These are phyloP conservation scores for Nomada hirtipes DNA, from an alignment of 2,888 invertebrate species.

Conservation along the genomic window DNA sequence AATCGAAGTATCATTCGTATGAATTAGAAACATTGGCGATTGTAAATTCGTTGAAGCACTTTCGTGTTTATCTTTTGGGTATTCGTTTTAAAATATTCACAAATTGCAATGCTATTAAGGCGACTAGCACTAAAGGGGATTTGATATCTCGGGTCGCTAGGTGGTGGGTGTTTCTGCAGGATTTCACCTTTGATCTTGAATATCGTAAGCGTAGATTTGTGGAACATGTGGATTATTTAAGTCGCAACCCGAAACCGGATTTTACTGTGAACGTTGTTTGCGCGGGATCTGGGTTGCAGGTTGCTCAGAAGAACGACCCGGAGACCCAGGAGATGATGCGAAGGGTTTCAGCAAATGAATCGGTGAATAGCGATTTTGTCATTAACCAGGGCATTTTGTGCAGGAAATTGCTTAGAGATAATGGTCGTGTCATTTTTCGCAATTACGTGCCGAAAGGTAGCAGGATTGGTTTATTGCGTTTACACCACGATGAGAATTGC, in stretches of 20 bases:
- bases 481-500: slow-evolving; percentile 20
- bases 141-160: not conserved
- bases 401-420: not conserved
- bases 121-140: not conserved
- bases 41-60: slow-evolving; percentile 46
- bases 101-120: slow-evolving; percentile 13
- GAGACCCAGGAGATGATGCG: not conserved
- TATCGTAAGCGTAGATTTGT: not conserved
- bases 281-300: slow-evolving; percentile 9
- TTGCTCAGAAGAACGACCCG: slow-evolving; percentile 1
- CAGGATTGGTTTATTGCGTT: not conserved
- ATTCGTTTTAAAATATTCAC: slow-evolving; percentile 5
- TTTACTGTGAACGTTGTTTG: not conserved
- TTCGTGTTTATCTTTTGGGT: slow-evolving; percentile 51
- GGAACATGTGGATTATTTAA: slow-evolving; percentile 23
- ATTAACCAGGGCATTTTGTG: not conserved
- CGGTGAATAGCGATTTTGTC: not conserved
- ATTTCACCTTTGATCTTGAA: slow-evolving; percentile 21
- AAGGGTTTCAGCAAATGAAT: not conserved
- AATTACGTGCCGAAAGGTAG: slow-evolving; percentile 10
- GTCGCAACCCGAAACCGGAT: slow-evolving; percentile 9
- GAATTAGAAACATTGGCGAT: slow-evolving; percentile 50
- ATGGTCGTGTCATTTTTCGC: not conserved
- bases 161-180: slow-evolving; percentile 10
- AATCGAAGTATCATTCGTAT: slow-evolving; percentile 18